These are phyloP conservation scores for Crax fasciolata DNA, from an alignment of 2,797 vertebrate genomes.

Conservation along the genomic window DNA sequence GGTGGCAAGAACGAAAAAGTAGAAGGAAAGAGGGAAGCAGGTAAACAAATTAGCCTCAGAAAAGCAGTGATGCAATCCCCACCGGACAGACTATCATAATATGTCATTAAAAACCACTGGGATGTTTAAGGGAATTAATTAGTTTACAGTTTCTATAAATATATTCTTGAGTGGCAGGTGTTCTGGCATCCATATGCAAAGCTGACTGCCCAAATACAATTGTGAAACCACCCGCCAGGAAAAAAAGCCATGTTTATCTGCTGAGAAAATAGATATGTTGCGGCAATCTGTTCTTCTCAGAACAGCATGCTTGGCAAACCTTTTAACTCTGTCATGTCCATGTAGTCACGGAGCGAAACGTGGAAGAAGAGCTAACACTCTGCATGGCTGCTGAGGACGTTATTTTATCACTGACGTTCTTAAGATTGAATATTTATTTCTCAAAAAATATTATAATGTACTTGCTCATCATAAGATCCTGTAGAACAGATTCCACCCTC, in stretches of 20 bases:
- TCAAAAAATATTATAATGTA: constrained; percentile 1
- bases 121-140: constrained; percentile 67
- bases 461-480: not conserved
- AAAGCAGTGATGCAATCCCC: constrained; percentile 1
- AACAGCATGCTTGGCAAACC: not conserved
- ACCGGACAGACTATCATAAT: constrained; percentile 19
- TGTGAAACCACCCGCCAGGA: constrained; percentile 26
- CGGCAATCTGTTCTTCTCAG: constrained; percentile 24
- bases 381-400: not conserved
- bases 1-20: not conserved
- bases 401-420: not conserved
- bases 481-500: constrained; percentile 11
- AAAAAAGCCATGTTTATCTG: constrained; percentile 62
- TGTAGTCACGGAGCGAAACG: not conserved
- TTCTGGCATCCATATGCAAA: constrained; percentile 61
- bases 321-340: constrained; percentile 49
- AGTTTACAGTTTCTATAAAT: constrained; percentile 74
- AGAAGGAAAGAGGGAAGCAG: not conserved
- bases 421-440: not conserved
- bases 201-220: constrained; percentile 47
- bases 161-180: constrained; percentile 49
- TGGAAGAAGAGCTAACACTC: not conserved
- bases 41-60: not conserved
- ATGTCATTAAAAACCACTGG: constrained; percentile 46
- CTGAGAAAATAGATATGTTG: constrained; percentile 57